A percentile compares a stretch with the other conserved stretches of the same genome.
Conservation (phyloP, 2,888 invertebrate genomes). For the Pollenia angustigena region DNA sequence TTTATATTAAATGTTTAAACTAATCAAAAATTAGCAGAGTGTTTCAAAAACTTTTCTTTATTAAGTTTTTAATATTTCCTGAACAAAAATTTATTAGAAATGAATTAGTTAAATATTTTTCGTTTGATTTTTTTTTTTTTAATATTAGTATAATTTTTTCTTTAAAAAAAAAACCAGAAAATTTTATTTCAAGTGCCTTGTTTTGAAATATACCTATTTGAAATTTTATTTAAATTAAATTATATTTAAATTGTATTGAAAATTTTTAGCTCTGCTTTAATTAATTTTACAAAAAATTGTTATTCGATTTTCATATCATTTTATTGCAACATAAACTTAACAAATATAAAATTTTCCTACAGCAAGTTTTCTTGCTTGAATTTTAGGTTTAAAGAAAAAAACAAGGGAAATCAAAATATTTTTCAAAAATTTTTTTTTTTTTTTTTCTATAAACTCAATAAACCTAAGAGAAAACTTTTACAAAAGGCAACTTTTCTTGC, state of each 20-base stretch:
- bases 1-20: conserved; percentile 70
- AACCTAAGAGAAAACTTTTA: no score
- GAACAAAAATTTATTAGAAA: not conserved
- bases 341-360: no score
- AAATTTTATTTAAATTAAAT: conserved; percentile 33
- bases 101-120: conserved; percentile 55
- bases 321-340: not conserved
- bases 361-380: no score
- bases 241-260: conserved; percentile 7
- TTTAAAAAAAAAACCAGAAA: conserved; percentile 1
- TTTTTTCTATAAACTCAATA: no score
- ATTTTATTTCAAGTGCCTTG: conserved; percentile 72
- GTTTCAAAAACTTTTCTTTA: not conserved
- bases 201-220: conserved; percentile 28
- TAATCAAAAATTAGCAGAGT: conserved; percentile 37
- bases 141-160: conserved; percentile 62
- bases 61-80: not conserved
- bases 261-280: conserved; percentile 53
- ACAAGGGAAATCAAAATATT: no score
- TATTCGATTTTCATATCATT: not conserved
- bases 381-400: no score
- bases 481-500: no score
- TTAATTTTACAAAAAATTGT: not conserved
- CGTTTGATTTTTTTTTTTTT: conserved; percentile 7
- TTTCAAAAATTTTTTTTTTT: no score